phyloP scores from a whole-genome alignment of 2,888 invertebrate species.

The Gnatocerus cornutus region DNA sequence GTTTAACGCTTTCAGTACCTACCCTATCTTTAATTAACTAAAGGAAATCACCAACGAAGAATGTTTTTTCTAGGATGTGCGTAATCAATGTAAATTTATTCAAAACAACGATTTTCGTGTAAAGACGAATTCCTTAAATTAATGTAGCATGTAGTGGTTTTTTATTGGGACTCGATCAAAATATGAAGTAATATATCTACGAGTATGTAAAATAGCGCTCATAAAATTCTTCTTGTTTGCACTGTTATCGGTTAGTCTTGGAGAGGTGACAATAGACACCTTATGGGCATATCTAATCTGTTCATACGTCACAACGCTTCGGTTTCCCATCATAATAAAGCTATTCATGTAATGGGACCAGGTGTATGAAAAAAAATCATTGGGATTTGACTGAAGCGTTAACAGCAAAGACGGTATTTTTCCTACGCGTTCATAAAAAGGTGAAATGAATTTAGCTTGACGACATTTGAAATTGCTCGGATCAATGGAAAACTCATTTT shows the following conservation, averaged over 20 bases:
- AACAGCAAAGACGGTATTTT: neutral
- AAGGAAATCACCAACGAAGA: constrained; percentile 18
- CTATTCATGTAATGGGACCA: constrained; percentile 23
- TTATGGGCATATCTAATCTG: constrained; percentile 38
- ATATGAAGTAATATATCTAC: constrained; percentile 17
- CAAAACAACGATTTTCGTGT: constrained; percentile 33
- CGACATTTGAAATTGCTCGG: too few relatives aligned
- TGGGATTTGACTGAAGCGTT: constrained; percentile 1
- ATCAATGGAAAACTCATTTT: too few relatives aligned
- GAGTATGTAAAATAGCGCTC: constrained; percentile 13
- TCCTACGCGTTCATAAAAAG: too few relatives aligned
- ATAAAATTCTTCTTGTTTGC: constrained; percentile 27
- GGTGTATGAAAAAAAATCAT: constrained; percentile 22
- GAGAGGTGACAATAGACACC: constrained; percentile 16
- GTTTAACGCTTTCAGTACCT: constrained; percentile 38
- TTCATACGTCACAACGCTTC: constrained; percentile 10
- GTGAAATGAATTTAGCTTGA: too few relatives aligned
- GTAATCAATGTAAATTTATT: constrained; percentile 35
- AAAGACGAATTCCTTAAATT: constrained; percentile 38
- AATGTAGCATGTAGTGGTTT: constrained; percentile 30
- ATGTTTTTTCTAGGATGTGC: constrained; percentile 25
- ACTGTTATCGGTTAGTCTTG: constrained; percentile 5
- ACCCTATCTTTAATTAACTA: constrained; percentile 33
- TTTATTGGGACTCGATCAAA: constrained; percentile 4
- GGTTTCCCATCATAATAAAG: constrained; percentile 28